Evolutionary conservation across 1,140 invertebrate species (phyloP).

Genomic region (Danaus plexippus): DNA sequence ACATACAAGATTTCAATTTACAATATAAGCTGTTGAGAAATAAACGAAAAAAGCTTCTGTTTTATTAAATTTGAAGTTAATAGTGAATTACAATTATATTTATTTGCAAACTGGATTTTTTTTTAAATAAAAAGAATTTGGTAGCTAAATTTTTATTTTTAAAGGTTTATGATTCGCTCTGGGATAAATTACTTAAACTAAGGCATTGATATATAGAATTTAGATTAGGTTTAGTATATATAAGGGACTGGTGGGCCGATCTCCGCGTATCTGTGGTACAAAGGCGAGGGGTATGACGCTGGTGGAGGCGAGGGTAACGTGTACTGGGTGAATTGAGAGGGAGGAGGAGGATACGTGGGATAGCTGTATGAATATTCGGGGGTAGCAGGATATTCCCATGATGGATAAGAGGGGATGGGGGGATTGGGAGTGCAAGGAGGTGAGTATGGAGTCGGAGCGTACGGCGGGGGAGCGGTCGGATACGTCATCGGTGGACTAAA

Average conservation of each 20-base stretch:
- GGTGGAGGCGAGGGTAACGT: slow-evolving; percentile 8
- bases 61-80: too few species aligned
- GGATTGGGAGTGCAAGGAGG: not conserved
- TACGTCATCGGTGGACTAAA: slow-evolving; percentile 7
- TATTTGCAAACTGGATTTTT: too few species aligned
- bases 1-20: too few species aligned
- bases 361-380: not conserved
- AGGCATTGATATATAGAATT: too few species aligned
- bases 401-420: slow-evolving; percentile 5
- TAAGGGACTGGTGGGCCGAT: slow-evolving; percentile 16
- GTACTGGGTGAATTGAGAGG: slow-evolving; percentile 9
- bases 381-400: slow-evolving; percentile 12
- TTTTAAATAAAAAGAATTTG: too few species aligned
- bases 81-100: too few species aligned
- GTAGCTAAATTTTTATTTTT: too few species aligned
- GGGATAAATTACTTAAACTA: too few species aligned
- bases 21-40: too few species aligned
- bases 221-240: not conserved
- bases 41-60: too few species aligned
- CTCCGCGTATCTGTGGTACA: slow-evolving; percentile 16
- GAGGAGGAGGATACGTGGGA: slow-evolving; percentile 7
- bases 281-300: slow-evolving; percentile 11
- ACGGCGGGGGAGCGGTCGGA: slow-evolving; percentile 1
- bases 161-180: too few species aligned
- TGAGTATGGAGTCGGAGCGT: slow-evolving; percentile 3